These are phyloP conservation scores for Zosterops lateralis DNA, from an alignment of 2,113 vertebrate species.

Conservation along the genomic window DNA sequence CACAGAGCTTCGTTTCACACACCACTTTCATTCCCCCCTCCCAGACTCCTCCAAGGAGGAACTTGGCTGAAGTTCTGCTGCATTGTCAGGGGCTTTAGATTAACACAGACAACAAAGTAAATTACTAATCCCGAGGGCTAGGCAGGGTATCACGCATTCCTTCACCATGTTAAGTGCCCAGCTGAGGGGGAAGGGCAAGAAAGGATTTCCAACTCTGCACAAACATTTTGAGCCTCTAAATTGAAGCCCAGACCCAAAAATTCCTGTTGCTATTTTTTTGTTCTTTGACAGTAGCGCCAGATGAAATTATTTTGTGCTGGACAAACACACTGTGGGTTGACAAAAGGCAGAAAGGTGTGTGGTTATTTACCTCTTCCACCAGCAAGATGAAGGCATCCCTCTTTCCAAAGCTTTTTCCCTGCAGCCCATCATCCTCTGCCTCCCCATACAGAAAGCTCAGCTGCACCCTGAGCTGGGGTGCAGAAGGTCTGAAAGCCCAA, in stretches of 20 bases:
- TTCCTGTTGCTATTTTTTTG: not conserved
- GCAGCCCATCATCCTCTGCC: not conserved
- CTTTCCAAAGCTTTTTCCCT: not conserved
- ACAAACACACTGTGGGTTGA: not conserved
- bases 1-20: rapidly evolving
- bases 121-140: not conserved
- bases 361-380: not conserved
- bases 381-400: not conserved
- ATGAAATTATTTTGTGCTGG: not conserved
- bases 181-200: not conserved
- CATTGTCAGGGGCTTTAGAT: not conserved
- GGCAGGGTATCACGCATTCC: not conserved
- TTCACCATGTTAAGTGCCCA: not conserved
- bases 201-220: not conserved
- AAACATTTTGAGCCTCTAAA: not conserved
- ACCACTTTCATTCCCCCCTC: not conserved
- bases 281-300: not conserved
- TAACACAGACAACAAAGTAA: not conserved
- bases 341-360: not conserved
- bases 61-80: not conserved
- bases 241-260: not conserved
- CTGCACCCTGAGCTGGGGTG: not conserved
- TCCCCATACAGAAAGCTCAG: not conserved
- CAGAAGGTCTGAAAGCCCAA: not conserved
- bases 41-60: not conserved